Percentiles rank a stretch among this genome's conserved stretches.
phyloP scores from a whole-genome alignment of 2,113 vertebrate genomes.

The Carassius carassius region DNA sequence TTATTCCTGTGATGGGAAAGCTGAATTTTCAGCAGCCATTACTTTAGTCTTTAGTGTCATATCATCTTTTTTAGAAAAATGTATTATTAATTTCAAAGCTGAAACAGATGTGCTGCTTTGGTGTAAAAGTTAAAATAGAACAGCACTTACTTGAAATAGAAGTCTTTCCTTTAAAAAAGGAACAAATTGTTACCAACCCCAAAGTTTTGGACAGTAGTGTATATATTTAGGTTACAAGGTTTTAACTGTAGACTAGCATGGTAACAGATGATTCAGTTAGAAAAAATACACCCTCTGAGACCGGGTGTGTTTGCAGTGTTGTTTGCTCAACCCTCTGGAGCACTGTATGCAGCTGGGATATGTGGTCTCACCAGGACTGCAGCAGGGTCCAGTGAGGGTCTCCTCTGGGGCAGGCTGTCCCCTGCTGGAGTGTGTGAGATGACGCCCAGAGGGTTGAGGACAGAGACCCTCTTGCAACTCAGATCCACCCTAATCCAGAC shows the following conservation, averaged over 20 bases:
- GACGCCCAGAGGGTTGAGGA: not conserved
- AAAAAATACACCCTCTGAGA: conserved; percentile 12
- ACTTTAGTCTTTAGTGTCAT: too few relatives aligned
- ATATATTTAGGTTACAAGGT: not conserved
- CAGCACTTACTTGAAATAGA: not conserved
- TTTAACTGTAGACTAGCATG: not conserved
- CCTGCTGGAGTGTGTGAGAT: not conserved
- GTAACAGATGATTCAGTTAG: conserved; percentile 23
- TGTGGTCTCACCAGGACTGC: conserved; percentile 33
- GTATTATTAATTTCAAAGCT: not conserved
- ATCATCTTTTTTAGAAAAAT: too few relatives aligned
- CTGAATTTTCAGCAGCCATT: too few relatives aligned
- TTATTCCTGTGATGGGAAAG: conserved; percentile 7
- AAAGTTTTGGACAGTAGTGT: not conserved
- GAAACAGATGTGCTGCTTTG: not conserved
- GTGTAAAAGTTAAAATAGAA: too few relatives aligned
- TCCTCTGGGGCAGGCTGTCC: conserved; percentile 15
- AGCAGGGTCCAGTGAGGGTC: not conserved
- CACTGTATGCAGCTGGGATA: conserved; percentile 9
- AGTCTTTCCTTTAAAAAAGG: too few relatives aligned
- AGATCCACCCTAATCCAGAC: not conserved
- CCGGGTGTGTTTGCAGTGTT: conserved; percentile 1
- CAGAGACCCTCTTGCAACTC: not conserved
- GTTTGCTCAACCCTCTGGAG: conserved; percentile 23
- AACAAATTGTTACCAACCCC: too few relatives aligned